A percentile compares a stretch with the other conserved stretches of the same genome.
Evolutionary conservation across 2,113 vertebrate species (phyloP).

Genomic region (Protobothrops flavoviridis): DNA sequence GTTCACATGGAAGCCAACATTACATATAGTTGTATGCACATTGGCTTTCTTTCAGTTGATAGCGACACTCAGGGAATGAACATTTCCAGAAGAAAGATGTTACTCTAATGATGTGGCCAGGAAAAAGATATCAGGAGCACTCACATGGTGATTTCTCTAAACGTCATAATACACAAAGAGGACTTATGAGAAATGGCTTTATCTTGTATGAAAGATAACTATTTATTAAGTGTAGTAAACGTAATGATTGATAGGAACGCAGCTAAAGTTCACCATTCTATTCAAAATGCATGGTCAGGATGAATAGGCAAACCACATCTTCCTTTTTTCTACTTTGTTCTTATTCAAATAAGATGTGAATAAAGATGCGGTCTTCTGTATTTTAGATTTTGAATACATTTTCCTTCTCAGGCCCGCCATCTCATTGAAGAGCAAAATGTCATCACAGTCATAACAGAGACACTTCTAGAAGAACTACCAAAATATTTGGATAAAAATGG

Average conservation of each 20-base stretch:
- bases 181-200: neutral
- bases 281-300: neutral
- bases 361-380: neutral
- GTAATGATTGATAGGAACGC: neutral
- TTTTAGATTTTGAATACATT: constrained; percentile 38
- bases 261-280: neutral
- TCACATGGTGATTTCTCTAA: neutral
- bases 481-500: constrained; percentile 88
- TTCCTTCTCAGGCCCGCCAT: constrained; percentile 82
- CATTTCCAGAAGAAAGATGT: neutral
- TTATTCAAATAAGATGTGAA: neutral
- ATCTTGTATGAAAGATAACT: neutral
- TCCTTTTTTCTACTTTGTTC: neutral
- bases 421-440: constrained; percentile 92
- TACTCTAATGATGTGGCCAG: neutral
- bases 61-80: neutral
- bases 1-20: neutral
- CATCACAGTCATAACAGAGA: constrained; percentile 88
- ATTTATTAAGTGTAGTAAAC: neutral
- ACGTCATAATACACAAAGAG: neutral
- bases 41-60: neutral
- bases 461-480: constrained; percentile 86
- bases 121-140: neutral
- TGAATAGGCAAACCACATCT: neutral
- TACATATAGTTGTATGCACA: neutral